phyloP scores from a whole-genome alignment of 2,888 invertebrate genomes.

The Eremobia ochroleuca region DNA sequence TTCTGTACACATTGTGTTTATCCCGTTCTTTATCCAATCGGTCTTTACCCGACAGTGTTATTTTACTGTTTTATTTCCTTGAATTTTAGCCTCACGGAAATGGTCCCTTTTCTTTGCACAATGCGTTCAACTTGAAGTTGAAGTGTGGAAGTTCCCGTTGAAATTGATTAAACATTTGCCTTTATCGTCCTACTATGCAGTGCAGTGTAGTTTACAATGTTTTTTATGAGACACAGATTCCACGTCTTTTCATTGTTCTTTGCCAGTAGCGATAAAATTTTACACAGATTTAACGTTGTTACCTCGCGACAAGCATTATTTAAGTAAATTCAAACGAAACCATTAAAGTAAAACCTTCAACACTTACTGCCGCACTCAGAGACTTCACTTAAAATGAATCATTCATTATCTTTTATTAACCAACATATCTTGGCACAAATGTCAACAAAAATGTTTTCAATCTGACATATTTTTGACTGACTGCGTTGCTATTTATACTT shows the following conservation, averaged over 20 bases:
- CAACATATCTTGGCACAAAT: too few relatives aligned
- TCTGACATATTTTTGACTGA: too few relatives aligned
- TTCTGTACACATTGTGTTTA: conserved; percentile 28
- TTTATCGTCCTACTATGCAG: conserved; percentile 42
- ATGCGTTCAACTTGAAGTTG: conserved; percentile 45
- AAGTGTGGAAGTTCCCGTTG: conserved; percentile 42
- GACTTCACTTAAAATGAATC: too few relatives aligned
- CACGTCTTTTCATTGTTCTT: conserved; percentile 3
- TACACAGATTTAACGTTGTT: background rate
- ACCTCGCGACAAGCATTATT: background rate
- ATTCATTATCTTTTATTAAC: too few relatives aligned
- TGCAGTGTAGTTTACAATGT: conserved; percentile 27
- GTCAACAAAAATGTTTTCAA: too few relatives aligned
- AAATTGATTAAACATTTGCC: conserved; percentile 60
- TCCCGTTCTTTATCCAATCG: conserved; percentile 66
- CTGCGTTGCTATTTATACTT: too few relatives aligned
- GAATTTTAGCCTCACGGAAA: conserved; percentile 64
- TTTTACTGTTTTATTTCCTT: conserved; percentile 65
- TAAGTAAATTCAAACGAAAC: conserved; percentile 11
- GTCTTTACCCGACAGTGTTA: conserved; percentile 59
- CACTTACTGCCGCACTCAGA: too few relatives aligned
- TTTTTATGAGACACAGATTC: conserved; percentile 21
- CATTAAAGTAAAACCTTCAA: conserved; percentile 15
- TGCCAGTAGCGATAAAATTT: background rate
- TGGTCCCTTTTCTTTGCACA: conserved; percentile 62